phyloP scores from a whole-genome alignment of 2,113 vertebrate species.

The Echinops telfairi region DNA sequence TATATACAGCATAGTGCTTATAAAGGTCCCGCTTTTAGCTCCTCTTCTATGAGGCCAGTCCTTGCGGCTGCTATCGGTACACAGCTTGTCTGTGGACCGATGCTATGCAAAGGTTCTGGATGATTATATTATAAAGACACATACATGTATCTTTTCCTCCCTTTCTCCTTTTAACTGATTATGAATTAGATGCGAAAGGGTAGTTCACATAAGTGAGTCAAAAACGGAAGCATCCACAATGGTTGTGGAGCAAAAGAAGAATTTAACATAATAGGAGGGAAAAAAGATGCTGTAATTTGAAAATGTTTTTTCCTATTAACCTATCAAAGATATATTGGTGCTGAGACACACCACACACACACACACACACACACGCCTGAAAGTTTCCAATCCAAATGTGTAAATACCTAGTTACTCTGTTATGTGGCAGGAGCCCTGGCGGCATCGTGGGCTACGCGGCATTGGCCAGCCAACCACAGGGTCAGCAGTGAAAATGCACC shows the following conservation, averaged over 20 bases:
- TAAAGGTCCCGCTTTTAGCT: neutral
- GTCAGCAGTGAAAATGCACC: too few relatives aligned
- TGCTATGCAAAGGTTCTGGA: neutral
- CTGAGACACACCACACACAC: neutral
- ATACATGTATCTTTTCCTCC: neutral
- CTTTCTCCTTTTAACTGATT: slow-evolving; percentile 5
- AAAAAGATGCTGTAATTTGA: slow-evolving; percentile 23
- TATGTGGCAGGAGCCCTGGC: neutral
- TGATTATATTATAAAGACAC: neutral
- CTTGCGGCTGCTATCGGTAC: neutral
- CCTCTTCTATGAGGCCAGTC: neutral
- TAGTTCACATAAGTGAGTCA: slow-evolving; percentile 34
- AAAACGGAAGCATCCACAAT: neutral
- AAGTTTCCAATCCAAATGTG: slow-evolving; percentile 12
- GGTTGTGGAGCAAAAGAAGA: neutral
- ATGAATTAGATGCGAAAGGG: neutral
- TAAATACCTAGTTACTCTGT: neutral
- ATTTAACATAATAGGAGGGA: neutral
- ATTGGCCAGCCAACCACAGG: too few relatives aligned
- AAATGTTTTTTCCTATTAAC: slow-evolving; percentile 29
- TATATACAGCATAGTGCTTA: neutral
- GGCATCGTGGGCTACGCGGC: too few relatives aligned
- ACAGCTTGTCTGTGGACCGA: neutral
- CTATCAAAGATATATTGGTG: slow-evolving; percentile 17
- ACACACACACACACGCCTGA: neutral